Evolutionary conservation across 2,797 vertebrate genomes (phyloP).

Genomic region (Lutjanus campechanus): DNA sequence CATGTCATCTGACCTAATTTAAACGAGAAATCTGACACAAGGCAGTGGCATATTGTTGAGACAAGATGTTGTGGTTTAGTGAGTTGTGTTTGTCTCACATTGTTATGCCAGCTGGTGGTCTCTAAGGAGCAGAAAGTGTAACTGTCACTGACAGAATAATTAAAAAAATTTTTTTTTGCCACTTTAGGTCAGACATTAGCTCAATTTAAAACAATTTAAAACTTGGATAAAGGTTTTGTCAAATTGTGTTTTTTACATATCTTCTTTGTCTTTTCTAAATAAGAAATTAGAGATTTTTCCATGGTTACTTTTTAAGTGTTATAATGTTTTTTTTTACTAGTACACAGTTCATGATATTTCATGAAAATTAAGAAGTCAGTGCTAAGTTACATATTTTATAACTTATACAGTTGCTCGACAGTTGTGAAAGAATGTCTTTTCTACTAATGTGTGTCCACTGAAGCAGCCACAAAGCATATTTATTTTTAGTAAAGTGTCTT

Average conservation of each 20-base stretch:
- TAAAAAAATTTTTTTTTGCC: too few species aligned
- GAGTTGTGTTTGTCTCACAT: not conserved
- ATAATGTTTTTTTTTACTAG: too few species aligned
- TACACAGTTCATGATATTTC: too few species aligned
- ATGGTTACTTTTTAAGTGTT: too few species aligned
- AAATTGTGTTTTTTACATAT: not conserved
- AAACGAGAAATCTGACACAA: not conserved
- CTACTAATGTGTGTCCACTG: not conserved
- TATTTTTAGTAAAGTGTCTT: not conserved
- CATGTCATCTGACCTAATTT: not conserved
- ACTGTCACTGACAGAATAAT: not conserved
- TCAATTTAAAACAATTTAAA: not conserved
- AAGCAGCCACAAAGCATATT: not conserved
- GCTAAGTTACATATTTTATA: too few species aligned
- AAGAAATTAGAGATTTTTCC: too few species aligned
- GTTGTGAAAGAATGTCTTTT: not conserved
- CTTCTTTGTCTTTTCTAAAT: not conserved
- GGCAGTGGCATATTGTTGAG: not conserved
- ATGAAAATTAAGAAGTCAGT: too few species aligned
- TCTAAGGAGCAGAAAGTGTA: not conserved
- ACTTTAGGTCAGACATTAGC: not conserved
- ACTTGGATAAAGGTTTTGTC: not conserved
- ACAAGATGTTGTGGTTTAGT: constrained; percentile 40
- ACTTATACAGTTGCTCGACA: not conserved
- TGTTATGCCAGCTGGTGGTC: not conserved